Base-by-base conservation (phyloP, 2,888 invertebrate species). In the Dromius quadrimaculatus region DNA sequence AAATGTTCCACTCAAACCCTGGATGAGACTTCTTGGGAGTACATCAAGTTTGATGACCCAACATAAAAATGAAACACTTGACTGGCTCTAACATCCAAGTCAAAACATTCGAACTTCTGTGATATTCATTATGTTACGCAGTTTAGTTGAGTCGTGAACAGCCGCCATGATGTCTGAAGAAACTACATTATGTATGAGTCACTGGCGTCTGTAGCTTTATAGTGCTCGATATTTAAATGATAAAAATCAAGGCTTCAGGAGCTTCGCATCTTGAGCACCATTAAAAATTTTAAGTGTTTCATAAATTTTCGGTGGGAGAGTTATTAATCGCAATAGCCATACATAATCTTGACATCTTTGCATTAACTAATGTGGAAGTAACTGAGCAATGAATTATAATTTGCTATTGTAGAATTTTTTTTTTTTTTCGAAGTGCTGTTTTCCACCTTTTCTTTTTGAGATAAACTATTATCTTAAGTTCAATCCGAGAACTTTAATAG, bases 41-140 rank as follows among this genome's bases (percentile, higher is more conserved):
- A 63, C 41, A 63, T 63, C 62, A 63, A 11, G 28, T 63, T 63
- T 63, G 62, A 63, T 63, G 36, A 23, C 41, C 28, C 28, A 43
- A 63, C 28, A 63, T 63, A 63, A 63, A 54, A 63, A 63, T 63
- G 41, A 43, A 28, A 63, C 62, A 43, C 23, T 63, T 43, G 62
- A 43, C 28, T n/a, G n/a, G n/a, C n/a, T n/a, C n/a, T 63, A 41
- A 5, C 43, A 23, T 23, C 43, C 23, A 15, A 43, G 62, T 28
- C 62, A 63, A 63, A 63, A 63, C 62, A 63, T 41, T 63, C 41
- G 17, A 63, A 63, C 62, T 63, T 63, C 43, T 43, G 62, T 43
- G 28, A 63, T 63, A 63, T 63, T 63, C 62, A 63, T 63, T 63
- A 63, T 23, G 62, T 63, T 63, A 63, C 62, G 62, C 62, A 63